Evolutionary conservation across 2,888 invertebrate species (phyloP), one percentile per base, ranked within the genome.

Genomic region (Caenorhabditis sinica): DNA sequence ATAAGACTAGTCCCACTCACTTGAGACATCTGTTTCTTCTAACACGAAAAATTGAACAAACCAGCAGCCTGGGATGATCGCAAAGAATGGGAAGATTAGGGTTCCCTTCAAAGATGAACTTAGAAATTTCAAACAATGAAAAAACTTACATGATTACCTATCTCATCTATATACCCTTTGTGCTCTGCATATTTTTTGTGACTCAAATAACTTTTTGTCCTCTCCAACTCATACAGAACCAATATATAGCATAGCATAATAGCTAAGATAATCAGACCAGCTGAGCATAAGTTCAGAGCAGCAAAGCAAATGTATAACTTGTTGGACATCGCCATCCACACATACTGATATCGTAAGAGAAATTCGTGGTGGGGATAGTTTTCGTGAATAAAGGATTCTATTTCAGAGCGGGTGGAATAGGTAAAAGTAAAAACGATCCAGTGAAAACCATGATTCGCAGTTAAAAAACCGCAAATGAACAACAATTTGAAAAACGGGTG

Each of bases 261-360:
- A 1, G 23, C 15, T 0, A 73, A 0, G 4, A 73, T 25, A 17
- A 73, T 63, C 4, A 73, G 23, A 1, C 73, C 73, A 40, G 15
- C 8, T 15, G 73, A 73, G n/a, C 49, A 51, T 2, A 51, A 45
- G 51, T 60, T 28, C 4, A 49, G 0, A 17, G 40, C 51, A 1
- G 45, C 17, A 6, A 73, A 40, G 11, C 36, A 23, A 2, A 73
- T 43, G 23, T 51, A 53, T 5, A 73, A 20, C 15, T 40, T 61
- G 13, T 73, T 72, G 1, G 72, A 72, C n/a, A 28, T 43, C 5
- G n/a, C 15, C 28, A 72, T 72, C 72, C 72, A 72, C 6, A 72
- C 6, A 20, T 60, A 72, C 20, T 23, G 61, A 49, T 72, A 72
- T 20, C 72, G 72, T 1, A 49, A 30, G 1, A 72, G 60, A 45